These are phyloP conservation scores for Benthosema pterotum DNA, from an alignment of 2,797 vertebrate genomes.

Conservation along the genomic window DNA sequence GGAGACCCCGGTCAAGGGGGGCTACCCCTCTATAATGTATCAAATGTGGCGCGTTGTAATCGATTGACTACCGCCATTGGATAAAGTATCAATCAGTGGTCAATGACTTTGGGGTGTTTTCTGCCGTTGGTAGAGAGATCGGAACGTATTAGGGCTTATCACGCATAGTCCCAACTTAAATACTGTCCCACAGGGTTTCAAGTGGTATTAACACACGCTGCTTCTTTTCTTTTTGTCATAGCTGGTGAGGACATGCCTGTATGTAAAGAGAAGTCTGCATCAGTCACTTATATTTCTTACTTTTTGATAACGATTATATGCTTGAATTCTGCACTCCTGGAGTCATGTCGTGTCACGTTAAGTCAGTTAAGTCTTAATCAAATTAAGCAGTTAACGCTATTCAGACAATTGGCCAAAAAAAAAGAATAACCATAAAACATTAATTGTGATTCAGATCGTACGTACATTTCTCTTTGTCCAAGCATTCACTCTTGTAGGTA, in stretches of 20 bases:
- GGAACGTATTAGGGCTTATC: too few relatives aligned
- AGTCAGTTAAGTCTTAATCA: slow-evolving; percentile 9
- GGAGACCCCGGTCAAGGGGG: too few relatives aligned
- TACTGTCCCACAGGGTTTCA: slow-evolving; percentile 4
- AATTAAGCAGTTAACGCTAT: neutral
- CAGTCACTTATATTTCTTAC: slow-evolving; percentile 15
- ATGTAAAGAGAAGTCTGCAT: slow-evolving; percentile 1
- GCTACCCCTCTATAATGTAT: too few relatives aligned
- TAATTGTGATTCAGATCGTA: neutral
- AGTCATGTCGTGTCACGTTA: neutral
- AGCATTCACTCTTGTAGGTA: neutral
- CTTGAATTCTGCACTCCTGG: neutral
- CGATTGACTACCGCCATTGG: too few relatives aligned
- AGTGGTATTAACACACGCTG: neutral
- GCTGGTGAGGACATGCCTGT: neutral
- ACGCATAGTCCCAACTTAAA: neutral
- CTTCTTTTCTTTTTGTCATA: too few relatives aligned
- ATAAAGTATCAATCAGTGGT: too few relatives aligned
- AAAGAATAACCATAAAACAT: neutral
- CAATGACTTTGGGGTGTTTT: too few relatives aligned
- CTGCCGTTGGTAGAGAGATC: too few relatives aligned
- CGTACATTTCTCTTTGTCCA: neutral
- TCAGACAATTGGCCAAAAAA: neutral
- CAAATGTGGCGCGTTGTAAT: too few relatives aligned
- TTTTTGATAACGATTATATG: neutral